phyloP scores from a whole-genome alignment of 2,113 vertebrate genomes.

The Vulpes lagopus region DNA sequence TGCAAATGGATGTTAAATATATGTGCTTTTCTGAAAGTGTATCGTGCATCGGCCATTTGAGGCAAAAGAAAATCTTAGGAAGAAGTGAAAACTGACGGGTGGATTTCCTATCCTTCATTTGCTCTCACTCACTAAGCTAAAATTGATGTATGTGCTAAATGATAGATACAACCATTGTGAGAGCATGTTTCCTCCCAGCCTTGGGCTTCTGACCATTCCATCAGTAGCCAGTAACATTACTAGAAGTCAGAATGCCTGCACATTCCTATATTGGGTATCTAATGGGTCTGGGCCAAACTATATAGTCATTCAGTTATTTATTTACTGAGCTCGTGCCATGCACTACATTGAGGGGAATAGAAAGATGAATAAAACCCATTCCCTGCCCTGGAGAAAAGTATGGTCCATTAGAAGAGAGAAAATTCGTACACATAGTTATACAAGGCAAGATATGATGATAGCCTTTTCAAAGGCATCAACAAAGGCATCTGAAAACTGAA shows the following conservation, averaged over 20 bases:
- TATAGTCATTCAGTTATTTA: neutral
- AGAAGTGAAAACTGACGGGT: slow-evolving; percentile 26
- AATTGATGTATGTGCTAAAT: neutral
- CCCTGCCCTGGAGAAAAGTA: neutral
- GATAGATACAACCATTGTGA: neutral
- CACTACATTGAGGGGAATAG: neutral
- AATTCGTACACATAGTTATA: neutral
- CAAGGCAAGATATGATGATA: neutral
- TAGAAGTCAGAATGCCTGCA: neutral
- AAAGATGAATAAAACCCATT: slow-evolving; percentile 21
- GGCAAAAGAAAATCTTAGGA: slow-evolving; percentile 31
- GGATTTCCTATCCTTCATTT: slow-evolving; percentile 57
- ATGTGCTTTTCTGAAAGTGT: neutral
- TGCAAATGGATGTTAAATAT: slow-evolving; percentile 57
- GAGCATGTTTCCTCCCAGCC: neutral
- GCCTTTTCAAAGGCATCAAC: neutral
- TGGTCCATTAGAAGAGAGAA: neutral
- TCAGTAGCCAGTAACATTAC: neutral
- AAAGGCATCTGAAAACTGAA: slow-evolving; percentile 6
- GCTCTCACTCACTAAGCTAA: slow-evolving; percentile 48
- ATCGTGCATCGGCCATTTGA: neutral
- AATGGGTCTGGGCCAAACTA: neutral
- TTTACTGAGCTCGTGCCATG: neutral
- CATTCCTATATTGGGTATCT: neutral
- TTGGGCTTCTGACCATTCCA: neutral